Evolutionary conservation across 2,888 invertebrate species (phyloP).

Genomic region (Platycheirus albimanus): DNA sequence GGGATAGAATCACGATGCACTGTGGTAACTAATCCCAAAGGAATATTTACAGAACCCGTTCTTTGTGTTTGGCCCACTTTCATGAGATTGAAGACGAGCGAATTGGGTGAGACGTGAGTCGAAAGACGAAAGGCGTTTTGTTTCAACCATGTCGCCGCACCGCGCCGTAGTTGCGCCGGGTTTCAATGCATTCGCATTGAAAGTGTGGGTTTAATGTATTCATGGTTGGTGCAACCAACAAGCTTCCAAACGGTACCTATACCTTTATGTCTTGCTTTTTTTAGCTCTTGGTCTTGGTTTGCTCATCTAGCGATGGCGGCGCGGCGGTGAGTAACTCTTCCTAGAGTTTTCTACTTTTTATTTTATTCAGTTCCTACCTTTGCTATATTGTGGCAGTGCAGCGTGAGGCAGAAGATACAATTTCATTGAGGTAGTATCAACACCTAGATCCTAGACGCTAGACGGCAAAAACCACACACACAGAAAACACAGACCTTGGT

Average conservation of each 20-base stretch:
- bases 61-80: constrained; percentile 65
- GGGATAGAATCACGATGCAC: constrained; percentile 6
- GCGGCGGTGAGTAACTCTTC: background rate
- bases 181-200: constrained; percentile 42
- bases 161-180: too few relatives aligned
- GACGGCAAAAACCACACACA: constrained; percentile 19
- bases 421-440: constrained; percentile 10
- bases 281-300: background rate
- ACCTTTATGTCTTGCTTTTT: background rate
- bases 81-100: background rate
- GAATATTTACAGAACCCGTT: constrained; percentile 71
- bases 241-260: constrained; percentile 37
- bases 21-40: constrained; percentile 58
- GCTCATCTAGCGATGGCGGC: constrained; percentile 1
- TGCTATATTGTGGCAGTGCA: background rate
- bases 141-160: constrained; percentile 25
- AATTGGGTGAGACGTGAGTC: constrained; percentile 17
- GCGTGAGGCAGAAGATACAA: background rate
- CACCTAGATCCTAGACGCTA: too few relatives aligned
- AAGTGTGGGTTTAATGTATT: constrained; percentile 54
- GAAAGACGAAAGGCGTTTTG: constrained; percentile 26
- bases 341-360: constrained; percentile 11
- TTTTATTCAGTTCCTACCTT: constrained; percentile 2
- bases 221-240: constrained; percentile 38
- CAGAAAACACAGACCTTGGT: constrained; percentile 55